phyloP scores from a whole-genome alignment of 2,888 invertebrate genomes.

The Lissocephala sabroskyi region DNA sequence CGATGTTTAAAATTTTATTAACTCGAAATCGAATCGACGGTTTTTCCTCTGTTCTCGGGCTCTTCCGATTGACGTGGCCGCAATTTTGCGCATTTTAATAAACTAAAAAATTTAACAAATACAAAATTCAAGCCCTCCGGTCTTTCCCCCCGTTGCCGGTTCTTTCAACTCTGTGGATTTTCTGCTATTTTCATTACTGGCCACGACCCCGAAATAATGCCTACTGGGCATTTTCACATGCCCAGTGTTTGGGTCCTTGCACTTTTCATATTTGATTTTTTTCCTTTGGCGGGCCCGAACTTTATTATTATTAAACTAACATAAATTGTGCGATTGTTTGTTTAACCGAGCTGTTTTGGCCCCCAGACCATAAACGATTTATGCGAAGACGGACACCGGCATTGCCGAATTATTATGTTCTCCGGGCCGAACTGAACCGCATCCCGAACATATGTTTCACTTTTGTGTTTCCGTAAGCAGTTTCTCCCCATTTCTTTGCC shows the following conservation, averaged over 20 bases:
- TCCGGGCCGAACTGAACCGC: slow-evolving; percentile 15
- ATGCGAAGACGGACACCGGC: slow-evolving; percentile 14
- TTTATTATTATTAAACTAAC: slow-evolving; percentile 47
- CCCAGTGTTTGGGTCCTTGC: slow-evolving; percentile 12
- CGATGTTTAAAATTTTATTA: slow-evolving; percentile 14
- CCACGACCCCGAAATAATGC: not conserved
- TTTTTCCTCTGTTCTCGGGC: not conserved
- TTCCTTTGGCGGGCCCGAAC: too few relatives aligned
- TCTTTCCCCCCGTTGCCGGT: not conserved
- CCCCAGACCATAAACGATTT: slow-evolving; percentile 20
- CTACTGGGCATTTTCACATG: slow-evolving; percentile 31
- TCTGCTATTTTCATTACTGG: not conserved
- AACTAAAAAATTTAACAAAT: slow-evolving; percentile 11
- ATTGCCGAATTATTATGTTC: slow-evolving; percentile 37
- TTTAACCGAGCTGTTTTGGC: slow-evolving; percentile 42
- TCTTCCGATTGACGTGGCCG: slow-evolving; percentile 1
- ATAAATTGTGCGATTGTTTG: slow-evolving; percentile 49
- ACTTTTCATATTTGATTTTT: too few relatives aligned
- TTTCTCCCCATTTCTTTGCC: slow-evolving; percentile 20
- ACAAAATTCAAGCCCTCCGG: not conserved
- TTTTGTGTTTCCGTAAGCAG: slow-evolving; percentile 45
- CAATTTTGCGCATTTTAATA: slow-evolving; percentile 18
- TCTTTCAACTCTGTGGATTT: not conserved
- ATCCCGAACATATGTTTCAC: slow-evolving; percentile 35
- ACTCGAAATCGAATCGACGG: slow-evolving; percentile 12